These are phyloP conservation scores for Acanthornis magna DNA, from an alignment of 2,797 vertebrate genomes.

Conservation along the genomic window DNA sequence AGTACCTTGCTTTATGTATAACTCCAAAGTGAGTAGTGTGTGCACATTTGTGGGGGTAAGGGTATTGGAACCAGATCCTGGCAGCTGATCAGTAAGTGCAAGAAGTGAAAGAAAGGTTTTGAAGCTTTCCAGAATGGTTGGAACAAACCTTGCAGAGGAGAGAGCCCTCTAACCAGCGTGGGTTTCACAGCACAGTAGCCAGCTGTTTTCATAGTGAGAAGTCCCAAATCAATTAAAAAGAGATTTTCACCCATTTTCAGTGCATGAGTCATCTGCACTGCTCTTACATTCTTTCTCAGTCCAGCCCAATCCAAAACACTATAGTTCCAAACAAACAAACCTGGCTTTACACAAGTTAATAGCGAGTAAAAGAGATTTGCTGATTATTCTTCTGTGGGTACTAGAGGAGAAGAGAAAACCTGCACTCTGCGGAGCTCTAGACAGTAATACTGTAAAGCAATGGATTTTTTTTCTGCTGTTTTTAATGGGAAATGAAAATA, in stretches of 20 bases:
- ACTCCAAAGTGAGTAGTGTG: not conserved
- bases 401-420: not conserved
- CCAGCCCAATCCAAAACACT: not conserved
- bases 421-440: not conserved
- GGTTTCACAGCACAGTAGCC: not conserved
- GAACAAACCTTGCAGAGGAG: not conserved
- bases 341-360: not conserved
- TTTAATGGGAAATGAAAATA: not conserved
- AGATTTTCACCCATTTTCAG: not conserved
- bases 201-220: not conserved
- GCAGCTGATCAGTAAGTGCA: not conserved
- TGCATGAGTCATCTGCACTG: not conserved
- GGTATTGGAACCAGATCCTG: not conserved
- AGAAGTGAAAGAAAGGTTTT: not conserved
- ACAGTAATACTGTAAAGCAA: not conserved
- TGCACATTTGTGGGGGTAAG: not conserved
- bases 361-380: not conserved
- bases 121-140: not conserved
- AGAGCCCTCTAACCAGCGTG: not conserved
- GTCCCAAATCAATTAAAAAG: not conserved
- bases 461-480: not conserved
- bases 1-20: not conserved
- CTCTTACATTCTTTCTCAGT: not conserved
- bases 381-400: not conserved
- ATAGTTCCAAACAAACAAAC: not conserved